Percentiles rank a stretch among this genome's conserved stretches.
Evolutionary conservation across 2,113 vertebrate species (phyloP).

Genomic region (Bufo bufo): DNA sequence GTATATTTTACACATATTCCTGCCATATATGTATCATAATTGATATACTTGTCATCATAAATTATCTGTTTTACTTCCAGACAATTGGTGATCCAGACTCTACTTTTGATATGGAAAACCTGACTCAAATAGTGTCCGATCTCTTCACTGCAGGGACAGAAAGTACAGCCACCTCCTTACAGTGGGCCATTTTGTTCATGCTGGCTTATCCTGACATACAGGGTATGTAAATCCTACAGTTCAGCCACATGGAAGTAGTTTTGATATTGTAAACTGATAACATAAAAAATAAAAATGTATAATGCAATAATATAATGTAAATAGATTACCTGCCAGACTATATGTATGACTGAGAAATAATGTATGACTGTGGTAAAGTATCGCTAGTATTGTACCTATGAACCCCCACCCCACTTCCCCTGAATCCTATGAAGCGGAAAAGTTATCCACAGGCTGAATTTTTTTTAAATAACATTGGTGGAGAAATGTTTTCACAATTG

Average conservation of each 20-base stretch:
- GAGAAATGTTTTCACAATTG: too few relatives aligned
- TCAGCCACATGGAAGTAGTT: background rate
- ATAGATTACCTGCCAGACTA: too few relatives aligned
- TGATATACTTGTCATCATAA: background rate
- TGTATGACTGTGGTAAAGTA: too few relatives aligned
- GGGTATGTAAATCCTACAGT: conserved; percentile 8
- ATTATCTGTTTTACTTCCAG: conserved; percentile 6
- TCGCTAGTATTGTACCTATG: too few relatives aligned
- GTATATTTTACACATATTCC: background rate
- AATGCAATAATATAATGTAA: too few relatives aligned
- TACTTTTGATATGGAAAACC: conserved; percentile 26
- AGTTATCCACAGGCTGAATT: too few relatives aligned
- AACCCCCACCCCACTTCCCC: too few relatives aligned
- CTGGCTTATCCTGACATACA: conserved; percentile 58
- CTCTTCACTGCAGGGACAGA: conserved; percentile 59
- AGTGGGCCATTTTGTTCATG: conserved; percentile 58
- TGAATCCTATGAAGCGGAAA: too few relatives aligned
- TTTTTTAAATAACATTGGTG: too few relatives aligned
- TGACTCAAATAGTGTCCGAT: conserved; percentile 37
- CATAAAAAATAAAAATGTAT: too few relatives aligned
- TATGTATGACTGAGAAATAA: too few relatives aligned
- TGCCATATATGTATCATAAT: background rate
- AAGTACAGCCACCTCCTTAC: conserved; percentile 55
- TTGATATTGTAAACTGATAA: background rate
- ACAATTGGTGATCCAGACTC: conserved; percentile 8